These are phyloP conservation scores for Esox niger DNA, from an alignment of 2,113 vertebrate species.

Conservation along the genomic window DNA sequence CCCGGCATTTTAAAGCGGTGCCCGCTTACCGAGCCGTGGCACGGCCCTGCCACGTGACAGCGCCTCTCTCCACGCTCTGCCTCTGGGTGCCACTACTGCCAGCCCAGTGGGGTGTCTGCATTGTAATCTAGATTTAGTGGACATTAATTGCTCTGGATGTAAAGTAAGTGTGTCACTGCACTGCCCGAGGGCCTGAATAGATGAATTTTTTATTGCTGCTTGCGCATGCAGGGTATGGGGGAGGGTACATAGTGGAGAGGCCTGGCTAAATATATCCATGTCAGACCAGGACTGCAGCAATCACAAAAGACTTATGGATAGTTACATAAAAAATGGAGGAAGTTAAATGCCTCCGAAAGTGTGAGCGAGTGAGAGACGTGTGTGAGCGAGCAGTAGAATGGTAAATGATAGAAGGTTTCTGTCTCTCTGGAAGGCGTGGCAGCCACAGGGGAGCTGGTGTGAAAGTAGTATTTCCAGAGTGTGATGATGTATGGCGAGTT, in stretches of 20 bases:
- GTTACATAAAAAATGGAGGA: slow-evolving; percentile 58
- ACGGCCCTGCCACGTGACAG: slow-evolving; percentile 21
- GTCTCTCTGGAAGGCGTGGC: slow-evolving; percentile 15
- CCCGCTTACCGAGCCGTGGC: slow-evolving; percentile 34
- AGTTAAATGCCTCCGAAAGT: slow-evolving; percentile 25
- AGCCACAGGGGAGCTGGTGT: slow-evolving; percentile 15
- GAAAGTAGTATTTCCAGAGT: too few relatives aligned
- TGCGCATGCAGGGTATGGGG: slow-evolving; percentile 49
- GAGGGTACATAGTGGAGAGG: slow-evolving; percentile 36
- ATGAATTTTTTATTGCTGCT: slow-evolving; percentile 89
- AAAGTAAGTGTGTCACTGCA: slow-evolving; percentile 88
- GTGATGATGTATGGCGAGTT: slow-evolving; percentile 23
- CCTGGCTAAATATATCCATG: slow-evolving; percentile 71
- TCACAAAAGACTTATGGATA: slow-evolving; percentile 57
- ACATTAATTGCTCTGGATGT: slow-evolving; percentile 90
- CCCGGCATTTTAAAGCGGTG: slow-evolving; percentile 21
- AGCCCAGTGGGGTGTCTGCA: slow-evolving; percentile 43
- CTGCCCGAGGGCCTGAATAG: slow-evolving; percentile 78
- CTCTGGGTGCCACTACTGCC: slow-evolving; percentile 10
- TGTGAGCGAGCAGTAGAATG: background rate
- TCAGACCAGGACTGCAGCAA: slow-evolving; percentile 57
- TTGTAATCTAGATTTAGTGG: slow-evolving; percentile 83
- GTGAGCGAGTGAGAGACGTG: slow-evolving; percentile 31
- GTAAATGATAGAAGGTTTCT: slow-evolving; percentile 4
- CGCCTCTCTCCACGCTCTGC: background rate